Base-by-base conservation (phyloP, 2,113 vertebrate species). In the Python bivittatus region DNA sequence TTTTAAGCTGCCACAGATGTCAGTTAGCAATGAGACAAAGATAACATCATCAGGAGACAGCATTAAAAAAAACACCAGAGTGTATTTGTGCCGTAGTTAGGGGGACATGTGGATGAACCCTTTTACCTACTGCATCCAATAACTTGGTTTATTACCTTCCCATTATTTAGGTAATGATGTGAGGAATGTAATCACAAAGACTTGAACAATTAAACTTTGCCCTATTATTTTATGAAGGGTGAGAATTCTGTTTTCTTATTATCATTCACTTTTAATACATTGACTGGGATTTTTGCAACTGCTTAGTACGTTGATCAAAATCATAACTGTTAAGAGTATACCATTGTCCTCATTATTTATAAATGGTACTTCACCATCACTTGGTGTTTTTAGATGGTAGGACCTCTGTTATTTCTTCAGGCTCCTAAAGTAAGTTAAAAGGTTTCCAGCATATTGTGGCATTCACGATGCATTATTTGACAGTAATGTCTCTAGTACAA, bases 111-210 rank as follows among this genome's bases (percentile, higher is more conserved):
- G 97, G 97, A 96, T 98, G 97, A 97, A 97, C 96, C 97, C 96
- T 97, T 95, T 97, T 97, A 98, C 97, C 96, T 96, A 96, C 91
- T 97, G 94, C 94, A 96, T 96, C 97, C 97, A 98, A 98, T 98
- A 97, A 97, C 96, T 97, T 97, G 97, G 96, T 96, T 97, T 98
- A 98, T 98, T 97, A 97, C 96, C 88, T 98, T 96, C 96, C 96
- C 96, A 96, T 98, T 97, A 97, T 95, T 94, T 94, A 96, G 95
- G 96, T 97, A 97, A 98, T 97, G 96, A 95, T 96, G 92, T 96
- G 92, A 92, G 94, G 92, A 96, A 95, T 54, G 85, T 97, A 97
- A 98, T 98, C 97, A 96, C 94, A 92, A 79, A 90, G 95, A 96
- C 95, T 97, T 97, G 96, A 98, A 97, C 97, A 97, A 97, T 97